phyloP scores from a whole-genome alignment of 1,140 invertebrate species.

The Nautilus pompilius region DNA sequence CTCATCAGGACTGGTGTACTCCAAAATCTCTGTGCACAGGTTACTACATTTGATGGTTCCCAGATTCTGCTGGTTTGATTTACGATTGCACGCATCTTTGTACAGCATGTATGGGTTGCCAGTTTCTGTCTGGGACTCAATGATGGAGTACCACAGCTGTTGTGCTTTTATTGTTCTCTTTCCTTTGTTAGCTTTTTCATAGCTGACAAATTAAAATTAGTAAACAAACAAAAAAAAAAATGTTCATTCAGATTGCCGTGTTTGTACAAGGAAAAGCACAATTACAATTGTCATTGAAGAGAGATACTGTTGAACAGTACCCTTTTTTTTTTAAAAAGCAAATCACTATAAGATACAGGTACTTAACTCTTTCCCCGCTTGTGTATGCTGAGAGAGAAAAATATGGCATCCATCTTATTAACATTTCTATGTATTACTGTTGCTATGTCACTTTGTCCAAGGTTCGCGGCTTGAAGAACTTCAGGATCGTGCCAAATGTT shows the following conservation, averaged over 20 bases:
- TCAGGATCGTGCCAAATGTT: no score
- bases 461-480: no score
- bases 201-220: conserved; percentile 60
- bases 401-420: no score
- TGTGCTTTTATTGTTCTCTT: conserved; percentile 80
- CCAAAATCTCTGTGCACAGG: conserved; percentile 95
- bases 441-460: no score
- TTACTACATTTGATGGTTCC: conserved; percentile 99
- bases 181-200: conserved; percentile 79
- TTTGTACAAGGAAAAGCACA: no score
- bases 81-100: conserved; percentile 95
- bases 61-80: conserved; percentile 97
- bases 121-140: conserved; percentile 96
- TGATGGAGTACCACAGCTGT: conserved; percentile 88
- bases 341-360: no score
- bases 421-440: no score
- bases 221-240: background rate
- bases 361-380: no score
- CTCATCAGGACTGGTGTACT: conserved; percentile 86
- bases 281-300: no score
- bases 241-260: no score
- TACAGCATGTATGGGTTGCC: conserved; percentile 97
- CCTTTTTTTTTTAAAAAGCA: background rate
- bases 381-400: no score
- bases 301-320: no score